Evolutionary conservation across 2,888 invertebrate species (phyloP), one percentile per base, ranked within the genome.

Genomic region (Galerucella nymphaeae): DNA sequence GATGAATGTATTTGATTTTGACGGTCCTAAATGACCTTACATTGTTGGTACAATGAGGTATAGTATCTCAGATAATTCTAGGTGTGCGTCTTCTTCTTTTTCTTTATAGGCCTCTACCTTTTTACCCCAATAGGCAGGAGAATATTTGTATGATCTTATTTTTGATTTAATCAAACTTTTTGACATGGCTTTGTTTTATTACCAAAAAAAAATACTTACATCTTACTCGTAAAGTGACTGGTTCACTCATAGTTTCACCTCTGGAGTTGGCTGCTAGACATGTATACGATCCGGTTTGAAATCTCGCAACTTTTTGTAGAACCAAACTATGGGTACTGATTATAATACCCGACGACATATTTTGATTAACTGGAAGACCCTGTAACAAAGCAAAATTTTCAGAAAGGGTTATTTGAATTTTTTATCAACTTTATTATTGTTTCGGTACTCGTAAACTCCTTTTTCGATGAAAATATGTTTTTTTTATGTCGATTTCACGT

Each of bases 301-400:
- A 92, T 70, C 95, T 90, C 45, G 92, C 93, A 81, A 96, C 94
- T 80, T 92, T 92, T 87, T 96, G 96, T 70, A 96, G 90, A 69
- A 96, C 96, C 80, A 96, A 89, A 71, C 95, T 95, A 86, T 95
- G 93, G 76, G 95, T 94, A 87, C 95, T 96, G 84, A 96, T 93
- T 82, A 96, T 95, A 78, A 96, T 90, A 70, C 96, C 95, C 70
- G 93, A 91, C 57, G 94, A 92, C 85, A 93, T 91, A 86, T 96
- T 96, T 87, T 96, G 95, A 76, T 91, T 90, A 72, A 96, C 92
- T 79, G 91, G 88, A 73, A 90, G 89, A 53, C 94, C 94, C 95
- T 96, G 42, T 10, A 62, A 62, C 5, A 62, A 41, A 59, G 38
- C 30, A 30, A 14, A 23, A n/a, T 45, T 45, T 10, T 45, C 45